Evolutionary conservation across 2,888 invertebrate genomes (phyloP).

Genomic region (Tipula helvola): DNA sequence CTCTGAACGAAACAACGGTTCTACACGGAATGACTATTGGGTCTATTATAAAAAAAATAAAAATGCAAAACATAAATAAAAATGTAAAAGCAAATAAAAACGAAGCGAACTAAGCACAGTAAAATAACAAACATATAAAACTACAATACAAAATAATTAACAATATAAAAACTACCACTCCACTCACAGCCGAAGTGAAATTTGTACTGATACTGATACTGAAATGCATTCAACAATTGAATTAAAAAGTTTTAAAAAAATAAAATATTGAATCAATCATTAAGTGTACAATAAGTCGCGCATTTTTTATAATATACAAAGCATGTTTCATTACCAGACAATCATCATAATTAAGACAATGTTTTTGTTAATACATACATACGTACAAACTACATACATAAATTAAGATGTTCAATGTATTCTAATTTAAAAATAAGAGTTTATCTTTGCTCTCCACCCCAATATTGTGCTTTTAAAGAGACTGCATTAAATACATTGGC

Average conservation of each 20-base stretch:
- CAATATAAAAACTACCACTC: background rate
- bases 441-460: background rate
- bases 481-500: background rate
- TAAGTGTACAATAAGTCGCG: background rate
- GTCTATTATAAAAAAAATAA: constrained; percentile 10
- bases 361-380: too few relatives aligned
- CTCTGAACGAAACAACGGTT: constrained; percentile 13
- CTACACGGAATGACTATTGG: constrained; percentile 14
- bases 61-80: constrained; percentile 1
- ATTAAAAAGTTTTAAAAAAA: background rate
- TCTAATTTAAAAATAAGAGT: background rate
- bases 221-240: background rate
- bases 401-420: background rate
- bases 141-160: background rate
- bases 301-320: background rate
- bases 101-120: background rate
- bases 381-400: background rate
- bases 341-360: too few relatives aligned
- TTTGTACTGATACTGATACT: background rate
- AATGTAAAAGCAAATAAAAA: background rate
- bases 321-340: background rate
- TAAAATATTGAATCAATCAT: background rate
- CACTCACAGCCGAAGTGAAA: background rate
- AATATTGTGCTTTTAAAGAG: background rate
- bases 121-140: background rate